phyloP scores from a whole-genome alignment of 2,888 invertebrate genomes.

The Leptopterna dolabrata region DNA sequence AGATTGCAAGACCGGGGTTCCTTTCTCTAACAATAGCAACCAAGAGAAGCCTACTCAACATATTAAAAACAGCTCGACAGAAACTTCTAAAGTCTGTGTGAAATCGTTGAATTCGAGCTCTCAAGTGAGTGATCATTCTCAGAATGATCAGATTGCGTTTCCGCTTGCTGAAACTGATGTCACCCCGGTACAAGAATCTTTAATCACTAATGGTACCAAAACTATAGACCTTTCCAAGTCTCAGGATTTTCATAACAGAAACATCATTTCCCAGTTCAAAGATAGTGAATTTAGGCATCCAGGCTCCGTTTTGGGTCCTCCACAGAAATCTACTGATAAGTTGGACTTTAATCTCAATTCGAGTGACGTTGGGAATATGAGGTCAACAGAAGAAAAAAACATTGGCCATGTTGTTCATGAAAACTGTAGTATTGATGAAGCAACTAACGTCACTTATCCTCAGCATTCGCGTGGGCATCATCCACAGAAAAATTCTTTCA shows the following conservation, averaged over 20 bases:
- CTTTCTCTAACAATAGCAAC: not conserved
- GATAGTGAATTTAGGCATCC: not conserved
- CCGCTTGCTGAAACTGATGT: not conserved
- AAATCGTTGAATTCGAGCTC: not conserved
- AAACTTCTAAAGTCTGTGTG: constrained; percentile 32
- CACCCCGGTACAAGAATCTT: not conserved
- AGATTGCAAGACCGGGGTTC: not conserved
- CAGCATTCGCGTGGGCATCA: not conserved
- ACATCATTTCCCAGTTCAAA: not conserved
- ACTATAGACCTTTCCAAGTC: not conserved
- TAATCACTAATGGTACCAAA: not conserved
- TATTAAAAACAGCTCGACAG: not conserved
- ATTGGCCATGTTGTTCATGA: not conserved
- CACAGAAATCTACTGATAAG: not conserved
- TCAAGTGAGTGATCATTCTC: not conserved
- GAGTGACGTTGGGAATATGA: not conserved
- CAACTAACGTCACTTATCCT: not conserved
- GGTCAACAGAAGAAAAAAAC: not conserved
- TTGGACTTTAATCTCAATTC: not conserved
- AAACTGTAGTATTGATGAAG: not conserved
- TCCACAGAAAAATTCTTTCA: not conserved
- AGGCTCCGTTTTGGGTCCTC: not conserved
- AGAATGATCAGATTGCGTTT: not conserved
- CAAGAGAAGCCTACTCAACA: not conserved
- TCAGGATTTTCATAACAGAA: not conserved